These are phyloP conservation scores for Calameuta filiformis DNA, from an alignment of 2,888 invertebrate genomes.

Conservation along the genomic window DNA sequence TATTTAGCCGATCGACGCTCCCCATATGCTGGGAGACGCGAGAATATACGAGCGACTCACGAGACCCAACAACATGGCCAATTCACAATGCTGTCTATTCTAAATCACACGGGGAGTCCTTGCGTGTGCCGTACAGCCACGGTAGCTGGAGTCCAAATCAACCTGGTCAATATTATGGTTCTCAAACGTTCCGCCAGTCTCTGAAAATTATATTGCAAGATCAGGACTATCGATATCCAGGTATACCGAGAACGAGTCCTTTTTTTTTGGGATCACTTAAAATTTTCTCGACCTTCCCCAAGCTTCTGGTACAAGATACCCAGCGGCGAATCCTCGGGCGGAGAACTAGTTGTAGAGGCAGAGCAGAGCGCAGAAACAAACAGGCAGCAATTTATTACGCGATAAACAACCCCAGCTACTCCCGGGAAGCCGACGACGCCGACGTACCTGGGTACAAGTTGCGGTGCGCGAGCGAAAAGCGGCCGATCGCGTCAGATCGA, in stretches of 20 bases:
- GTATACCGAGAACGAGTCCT: not conserved
- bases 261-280: not conserved
- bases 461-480: conserved; percentile 30
- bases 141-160: conserved; percentile 23
- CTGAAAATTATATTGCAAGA: not conserved
- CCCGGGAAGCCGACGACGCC: conserved; percentile 25
- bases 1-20: conserved; percentile 51
- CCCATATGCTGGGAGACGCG: conserved; percentile 45
- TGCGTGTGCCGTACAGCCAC: conserved; percentile 37
- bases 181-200: conserved; percentile 12
- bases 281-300: not conserved
- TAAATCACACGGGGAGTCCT: conserved; percentile 21
- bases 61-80: conserved; percentile 6
- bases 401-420: conserved; percentile 42
- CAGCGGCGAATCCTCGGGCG: not conserved
- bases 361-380: not conserved
- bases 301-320: not conserved
- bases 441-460: conserved; percentile 3
- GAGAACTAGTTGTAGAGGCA: not conserved
- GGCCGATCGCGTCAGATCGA: conserved; percentile 50
- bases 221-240: not conserved
- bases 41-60: conserved; percentile 34
- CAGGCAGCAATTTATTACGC: conserved; percentile 47
- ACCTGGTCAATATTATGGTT: conserved; percentile 21
- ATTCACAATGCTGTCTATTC: not conserved